A percentile compares a stretch with the other conserved stretches of the same genome.
Evolutionary conservation across 2,888 invertebrate genomes (phyloP).

Genomic region (Buathra laborator): DNA sequence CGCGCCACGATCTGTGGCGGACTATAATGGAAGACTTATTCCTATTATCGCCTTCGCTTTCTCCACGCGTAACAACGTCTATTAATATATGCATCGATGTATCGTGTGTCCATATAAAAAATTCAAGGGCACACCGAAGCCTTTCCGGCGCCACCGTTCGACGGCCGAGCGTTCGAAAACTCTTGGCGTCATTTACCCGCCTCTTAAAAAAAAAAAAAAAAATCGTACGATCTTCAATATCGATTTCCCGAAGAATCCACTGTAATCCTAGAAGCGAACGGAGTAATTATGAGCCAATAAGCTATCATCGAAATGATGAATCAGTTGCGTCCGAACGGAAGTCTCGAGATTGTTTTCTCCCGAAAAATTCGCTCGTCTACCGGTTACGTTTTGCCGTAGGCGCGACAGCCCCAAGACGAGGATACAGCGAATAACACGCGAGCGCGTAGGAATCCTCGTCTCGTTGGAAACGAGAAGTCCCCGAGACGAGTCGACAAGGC

Average conservation of each 20-base stretch:
- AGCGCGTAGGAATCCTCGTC: neutral
- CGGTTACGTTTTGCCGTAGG: neutral
- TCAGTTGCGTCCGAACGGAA: no score
- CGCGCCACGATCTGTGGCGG: constrained; percentile 30
- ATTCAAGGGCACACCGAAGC: neutral
- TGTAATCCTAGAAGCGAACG: no score
- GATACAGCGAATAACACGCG: neutral
- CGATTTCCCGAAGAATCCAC: no score
- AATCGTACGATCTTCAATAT: neutral
- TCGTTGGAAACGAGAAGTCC: constrained; percentile 48
- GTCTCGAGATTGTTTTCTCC: no score
- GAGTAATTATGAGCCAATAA: no score
- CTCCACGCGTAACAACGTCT: neutral
- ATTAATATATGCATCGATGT: neutral
- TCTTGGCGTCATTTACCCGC: neutral
- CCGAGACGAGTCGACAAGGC: constrained; percentile 15
- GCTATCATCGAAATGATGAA: no score
- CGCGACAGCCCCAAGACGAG: neutral
- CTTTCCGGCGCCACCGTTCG: neutral
- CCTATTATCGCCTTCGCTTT: constrained; percentile 21
- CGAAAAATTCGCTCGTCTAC: no score
- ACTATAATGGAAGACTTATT: constrained; percentile 39
- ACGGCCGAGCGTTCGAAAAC: neutral
- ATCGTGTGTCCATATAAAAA: neutral
- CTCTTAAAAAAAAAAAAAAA: neutral